Conservation (phyloP, 2,113 vertebrate species). For the Rhynchomys soricoides region DNA sequence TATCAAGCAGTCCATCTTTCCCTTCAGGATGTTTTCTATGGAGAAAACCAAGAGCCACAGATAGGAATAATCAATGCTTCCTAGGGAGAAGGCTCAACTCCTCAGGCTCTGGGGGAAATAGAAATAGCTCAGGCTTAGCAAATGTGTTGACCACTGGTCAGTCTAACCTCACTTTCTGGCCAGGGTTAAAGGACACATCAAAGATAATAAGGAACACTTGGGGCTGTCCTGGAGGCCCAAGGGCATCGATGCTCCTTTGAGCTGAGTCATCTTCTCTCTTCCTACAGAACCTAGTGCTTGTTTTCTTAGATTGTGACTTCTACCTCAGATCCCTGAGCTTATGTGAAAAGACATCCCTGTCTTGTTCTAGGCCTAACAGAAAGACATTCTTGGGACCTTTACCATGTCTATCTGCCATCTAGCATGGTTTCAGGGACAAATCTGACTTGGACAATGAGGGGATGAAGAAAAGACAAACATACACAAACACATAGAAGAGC, state of each 20-base stretch:
- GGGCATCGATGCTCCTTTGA: neutral
- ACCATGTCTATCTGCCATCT: neutral
- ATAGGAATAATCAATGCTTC: neutral
- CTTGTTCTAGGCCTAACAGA: neutral
- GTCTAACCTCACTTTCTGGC: neutral
- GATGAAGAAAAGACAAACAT: neutral
- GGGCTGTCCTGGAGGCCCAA: neutral
- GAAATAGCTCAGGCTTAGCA: neutral
- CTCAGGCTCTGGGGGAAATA: neutral
- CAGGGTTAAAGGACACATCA: neutral
- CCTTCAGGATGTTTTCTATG: neutral
- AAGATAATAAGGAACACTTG: neutral
- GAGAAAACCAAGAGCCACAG: neutral
- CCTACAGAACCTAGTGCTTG: neutral
- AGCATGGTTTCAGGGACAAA: neutral
- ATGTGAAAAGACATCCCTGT: neutral
- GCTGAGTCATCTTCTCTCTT: neutral
- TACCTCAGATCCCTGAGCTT: neutral
- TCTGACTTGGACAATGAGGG: neutral
- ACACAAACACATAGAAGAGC: neutral
- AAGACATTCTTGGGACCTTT: conserved; percentile 39
- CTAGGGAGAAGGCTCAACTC: neutral
- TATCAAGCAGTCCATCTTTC: neutral
- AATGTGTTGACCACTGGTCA: neutral
- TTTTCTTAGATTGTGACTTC: neutral